Evolutionary conservation across 2,113 vertebrate genomes (phyloP).

Genomic region (Pelvicachromis taeniatus): DNA sequence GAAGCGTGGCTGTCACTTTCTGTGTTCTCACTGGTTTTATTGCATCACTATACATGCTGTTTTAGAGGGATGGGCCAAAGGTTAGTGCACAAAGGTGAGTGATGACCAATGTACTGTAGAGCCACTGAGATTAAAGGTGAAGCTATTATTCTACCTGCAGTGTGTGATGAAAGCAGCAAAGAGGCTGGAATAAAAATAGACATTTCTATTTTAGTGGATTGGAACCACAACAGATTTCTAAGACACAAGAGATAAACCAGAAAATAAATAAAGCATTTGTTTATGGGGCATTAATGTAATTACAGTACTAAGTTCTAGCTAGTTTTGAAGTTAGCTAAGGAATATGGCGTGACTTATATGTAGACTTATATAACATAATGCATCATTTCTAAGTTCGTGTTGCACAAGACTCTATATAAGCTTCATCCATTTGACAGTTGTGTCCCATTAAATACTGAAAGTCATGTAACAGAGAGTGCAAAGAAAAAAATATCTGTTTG

Average conservation of each 20-base stretch:
- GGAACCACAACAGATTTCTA: not conserved
- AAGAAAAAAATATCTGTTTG: not conserved
- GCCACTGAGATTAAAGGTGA: conserved; percentile 11
- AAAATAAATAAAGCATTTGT: not conserved
- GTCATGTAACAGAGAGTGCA: not conserved
- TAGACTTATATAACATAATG: not conserved
- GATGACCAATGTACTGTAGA: not conserved
- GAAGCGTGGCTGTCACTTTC: conserved; percentile 48
- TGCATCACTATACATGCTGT: conserved; percentile 48
- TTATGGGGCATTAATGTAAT: not conserved
- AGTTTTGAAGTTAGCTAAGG: not conserved
- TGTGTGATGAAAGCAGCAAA: not conserved
- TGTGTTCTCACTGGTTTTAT: conserved; percentile 25
- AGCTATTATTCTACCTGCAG: conserved; percentile 18
- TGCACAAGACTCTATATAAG: not conserved
- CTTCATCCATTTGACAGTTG: not conserved
- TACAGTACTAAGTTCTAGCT: not conserved
- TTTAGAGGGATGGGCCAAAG: conserved; percentile 27
- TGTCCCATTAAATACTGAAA: not conserved
- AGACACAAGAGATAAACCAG: not conserved
- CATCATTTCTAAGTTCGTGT: not conserved
- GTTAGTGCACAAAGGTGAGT: not conserved
- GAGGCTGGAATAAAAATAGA: conserved; percentile 3
- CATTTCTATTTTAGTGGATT: not conserved
- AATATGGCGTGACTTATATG: not conserved